phyloP scores from a whole-genome alignment of 2,888 invertebrate genomes.

The Drosophila greeni region DNA sequence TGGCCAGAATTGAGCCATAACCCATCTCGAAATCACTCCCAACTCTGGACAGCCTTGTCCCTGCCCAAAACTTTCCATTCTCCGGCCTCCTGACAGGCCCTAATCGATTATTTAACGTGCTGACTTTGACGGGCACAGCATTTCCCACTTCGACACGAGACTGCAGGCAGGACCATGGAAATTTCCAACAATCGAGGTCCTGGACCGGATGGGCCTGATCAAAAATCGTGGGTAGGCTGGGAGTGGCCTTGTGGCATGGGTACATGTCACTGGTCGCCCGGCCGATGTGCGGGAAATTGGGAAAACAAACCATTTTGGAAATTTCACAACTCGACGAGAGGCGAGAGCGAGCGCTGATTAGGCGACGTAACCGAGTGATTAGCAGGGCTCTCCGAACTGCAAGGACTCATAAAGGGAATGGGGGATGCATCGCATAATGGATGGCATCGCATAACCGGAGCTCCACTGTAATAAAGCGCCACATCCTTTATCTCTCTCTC shows the following conservation, averaged over 20 bases:
- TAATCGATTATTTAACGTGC: conserved; percentile 42
- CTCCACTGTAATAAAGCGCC: conserved; percentile 26
- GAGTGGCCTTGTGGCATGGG: neutral
- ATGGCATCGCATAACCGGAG: conserved; percentile 27
- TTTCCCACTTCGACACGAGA: conserved; percentile 10
- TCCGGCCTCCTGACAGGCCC: conserved; percentile 29
- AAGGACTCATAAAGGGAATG: conserved; percentile 9
- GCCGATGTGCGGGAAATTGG: conserved; percentile 21
- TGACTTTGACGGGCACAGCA: conserved; percentile 40
- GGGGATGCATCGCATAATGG: conserved; percentile 25
- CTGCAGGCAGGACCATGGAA: conserved; percentile 23
- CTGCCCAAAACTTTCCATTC: conserved; percentile 23
- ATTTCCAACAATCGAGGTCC: conserved; percentile 17
- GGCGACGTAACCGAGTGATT: conserved; percentile 39
- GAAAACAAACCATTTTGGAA: conserved; percentile 30
- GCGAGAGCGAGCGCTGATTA: conserved; percentile 17
- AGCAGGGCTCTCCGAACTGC: conserved; percentile 28
- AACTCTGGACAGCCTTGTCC: conserved; percentile 28
- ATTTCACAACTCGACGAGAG: conserved; percentile 41
- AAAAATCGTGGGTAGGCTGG: neutral
- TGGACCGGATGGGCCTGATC: conserved; percentile 27
- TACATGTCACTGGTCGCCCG: conserved; percentile 29
- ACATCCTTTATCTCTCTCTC: neutral
- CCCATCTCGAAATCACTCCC: conserved; percentile 18
- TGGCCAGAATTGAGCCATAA: conserved; percentile 10